phyloP scores from a whole-genome alignment of 2,888 invertebrate genomes.

The Ectemnius cavifrons region DNA sequence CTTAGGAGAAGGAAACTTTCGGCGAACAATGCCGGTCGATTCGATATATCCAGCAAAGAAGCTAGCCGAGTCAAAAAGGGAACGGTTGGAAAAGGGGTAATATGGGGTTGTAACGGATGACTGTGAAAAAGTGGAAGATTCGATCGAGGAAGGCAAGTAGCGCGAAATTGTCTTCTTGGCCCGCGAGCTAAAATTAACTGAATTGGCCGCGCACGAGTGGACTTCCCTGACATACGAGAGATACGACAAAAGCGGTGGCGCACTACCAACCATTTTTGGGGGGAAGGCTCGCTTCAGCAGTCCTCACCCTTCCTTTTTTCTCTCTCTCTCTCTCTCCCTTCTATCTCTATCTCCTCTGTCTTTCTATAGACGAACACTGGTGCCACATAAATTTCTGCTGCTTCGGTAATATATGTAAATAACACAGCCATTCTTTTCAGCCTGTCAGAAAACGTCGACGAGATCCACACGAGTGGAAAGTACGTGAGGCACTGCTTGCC shows the following conservation, averaged over 20 bases:
- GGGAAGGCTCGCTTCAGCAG: not conserved
- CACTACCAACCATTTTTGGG: slow-evolving; percentile 13
- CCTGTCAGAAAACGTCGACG: slow-evolving; percentile 12
- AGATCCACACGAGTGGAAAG: slow-evolving; percentile 6
- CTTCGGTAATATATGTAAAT: slow-evolving; percentile 35
- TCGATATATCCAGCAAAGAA: slow-evolving; percentile 8
- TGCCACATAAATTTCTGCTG: slow-evolving; percentile 26
- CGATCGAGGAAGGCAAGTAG: slow-evolving; percentile 53
- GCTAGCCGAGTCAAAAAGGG: slow-evolving; percentile 12
- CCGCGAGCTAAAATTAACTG: slow-evolving; percentile 52
- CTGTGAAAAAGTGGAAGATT: slow-evolving; percentile 30
- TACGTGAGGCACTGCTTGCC: slow-evolving; percentile 4
- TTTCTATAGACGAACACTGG: slow-evolving; percentile 9
- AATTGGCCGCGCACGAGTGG: slow-evolving; percentile 54
- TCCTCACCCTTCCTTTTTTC: not conserved
- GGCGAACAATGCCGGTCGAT: slow-evolving; percentile 35
- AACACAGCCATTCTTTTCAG: slow-evolving; percentile 34
- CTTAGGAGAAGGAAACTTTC: slow-evolving; percentile 25
- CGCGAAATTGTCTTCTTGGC: slow-evolving; percentile 54
- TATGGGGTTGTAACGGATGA: slow-evolving; percentile 17
- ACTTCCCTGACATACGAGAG: slow-evolving; percentile 30
- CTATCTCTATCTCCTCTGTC: not conserved
- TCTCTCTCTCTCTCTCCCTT: not conserved
- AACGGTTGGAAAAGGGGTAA: slow-evolving; percentile 11
- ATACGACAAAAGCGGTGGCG: slow-evolving; percentile 22